phyloP scores from a whole-genome alignment of 2,113 vertebrate genomes.

The Misgurnus mizolepis region DNA sequence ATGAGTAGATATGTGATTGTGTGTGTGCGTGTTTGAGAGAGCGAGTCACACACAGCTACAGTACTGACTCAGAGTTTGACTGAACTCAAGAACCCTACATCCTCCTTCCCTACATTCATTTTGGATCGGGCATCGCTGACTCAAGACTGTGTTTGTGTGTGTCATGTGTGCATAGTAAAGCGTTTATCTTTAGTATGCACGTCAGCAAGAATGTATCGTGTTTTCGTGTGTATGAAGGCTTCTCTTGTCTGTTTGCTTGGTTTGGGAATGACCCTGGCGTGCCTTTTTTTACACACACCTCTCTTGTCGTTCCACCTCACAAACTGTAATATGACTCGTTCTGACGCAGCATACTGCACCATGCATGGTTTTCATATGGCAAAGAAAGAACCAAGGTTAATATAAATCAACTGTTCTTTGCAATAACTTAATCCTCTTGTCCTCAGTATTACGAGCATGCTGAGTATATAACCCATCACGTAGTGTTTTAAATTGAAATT shows the following conservation, averaged over 20 bases:
- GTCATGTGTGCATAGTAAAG: conserved; percentile 35
- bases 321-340: conserved; percentile 15
- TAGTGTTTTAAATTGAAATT: conserved; percentile 56
- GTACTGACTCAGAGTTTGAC: conserved; percentile 62
- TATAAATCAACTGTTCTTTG: conserved; percentile 38
- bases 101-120: conserved; percentile 56
- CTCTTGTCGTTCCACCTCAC: conserved; percentile 51
- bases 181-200: conserved; percentile 54
- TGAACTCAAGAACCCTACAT: conserved; percentile 35
- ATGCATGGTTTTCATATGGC: conserved; percentile 68
- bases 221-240: conserved; percentile 35
- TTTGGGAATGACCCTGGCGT: conserved; percentile 74
- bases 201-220: conserved; percentile 63
- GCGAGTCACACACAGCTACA: conserved; percentile 26
- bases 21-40: conserved; percentile 55
- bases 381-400: conserved; percentile 70
- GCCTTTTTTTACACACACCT: conserved; percentile 70
- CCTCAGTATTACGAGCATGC: conserved; percentile 46
- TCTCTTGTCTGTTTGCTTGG: conserved; percentile 57
- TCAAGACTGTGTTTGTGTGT: conserved; percentile 54
- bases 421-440: conserved; percentile 21
- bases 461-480: conserved; percentile 28
- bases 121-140: conserved; percentile 69
- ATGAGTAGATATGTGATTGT: conserved; percentile 60
- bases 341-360: conserved; percentile 60